Percentiles rank a stretch among this genome's conserved stretches.
phyloP scores from a whole-genome alignment of 2,797 vertebrate species.

The Hapalemur alaotrensis region DNA sequence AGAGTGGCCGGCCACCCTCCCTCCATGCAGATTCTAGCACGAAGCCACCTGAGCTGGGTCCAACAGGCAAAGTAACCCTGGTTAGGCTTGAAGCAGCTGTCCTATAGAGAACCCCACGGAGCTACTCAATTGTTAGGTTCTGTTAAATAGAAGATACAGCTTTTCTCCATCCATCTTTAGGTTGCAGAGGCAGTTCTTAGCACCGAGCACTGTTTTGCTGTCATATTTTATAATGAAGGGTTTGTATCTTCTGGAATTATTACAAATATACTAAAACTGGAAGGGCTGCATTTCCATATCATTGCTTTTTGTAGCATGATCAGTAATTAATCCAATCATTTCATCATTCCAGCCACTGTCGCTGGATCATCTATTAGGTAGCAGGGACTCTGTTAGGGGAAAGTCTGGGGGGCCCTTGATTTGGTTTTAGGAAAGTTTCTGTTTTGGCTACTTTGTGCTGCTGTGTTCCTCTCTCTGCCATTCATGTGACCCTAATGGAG shows the following conservation, averaged over 20 bases:
- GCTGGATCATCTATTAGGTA: not conserved
- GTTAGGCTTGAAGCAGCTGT: not conserved
- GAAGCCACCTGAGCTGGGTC: not conserved
- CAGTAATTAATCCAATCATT: not conserved
- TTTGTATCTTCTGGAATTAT: not conserved
- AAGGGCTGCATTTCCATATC: not conserved
- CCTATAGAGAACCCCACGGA: not conserved
- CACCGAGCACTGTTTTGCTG: not conserved
- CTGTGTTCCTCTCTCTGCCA: not conserved
- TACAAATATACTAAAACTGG: not conserved
- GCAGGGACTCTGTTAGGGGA: not conserved
- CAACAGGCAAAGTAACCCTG: not conserved
- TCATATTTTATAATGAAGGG: not conserved
- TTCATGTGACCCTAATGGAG: not conserved
- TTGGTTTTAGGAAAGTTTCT: not conserved
- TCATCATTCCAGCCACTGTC: not conserved
- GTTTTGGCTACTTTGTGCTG: not conserved
- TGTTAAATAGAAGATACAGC: not conserved
- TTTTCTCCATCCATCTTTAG: not conserved
- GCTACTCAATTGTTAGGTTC: not conserved
- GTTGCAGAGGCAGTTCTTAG: not conserved
- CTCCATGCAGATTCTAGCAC: not conserved
- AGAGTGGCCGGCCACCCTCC: not conserved
- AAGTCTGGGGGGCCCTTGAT: not conserved
- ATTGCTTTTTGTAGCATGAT: not conserved